phyloP scores from a whole-genome alignment of 2,113 vertebrate genomes.

The Aythya baeri region DNA sequence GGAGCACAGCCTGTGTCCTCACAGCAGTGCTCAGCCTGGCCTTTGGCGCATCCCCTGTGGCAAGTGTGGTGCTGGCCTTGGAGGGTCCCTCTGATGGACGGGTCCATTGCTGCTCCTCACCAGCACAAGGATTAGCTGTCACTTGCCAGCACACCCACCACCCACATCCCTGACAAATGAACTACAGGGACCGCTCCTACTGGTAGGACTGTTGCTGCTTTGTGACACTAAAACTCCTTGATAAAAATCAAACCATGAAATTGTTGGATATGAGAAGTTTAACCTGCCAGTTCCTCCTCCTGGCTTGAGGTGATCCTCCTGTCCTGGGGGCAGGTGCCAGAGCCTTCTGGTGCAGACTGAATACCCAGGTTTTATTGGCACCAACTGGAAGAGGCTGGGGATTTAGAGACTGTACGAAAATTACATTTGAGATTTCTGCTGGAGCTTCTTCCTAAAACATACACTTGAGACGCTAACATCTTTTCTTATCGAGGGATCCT shows the following conservation, averaged over 20 bases:
- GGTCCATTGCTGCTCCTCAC: accelerated
- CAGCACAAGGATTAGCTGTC: not conserved
- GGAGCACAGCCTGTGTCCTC: accelerated
- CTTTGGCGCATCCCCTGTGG: accelerated
- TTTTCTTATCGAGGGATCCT: not conserved
- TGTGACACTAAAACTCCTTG: not conserved
- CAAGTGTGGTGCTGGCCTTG: not conserved
- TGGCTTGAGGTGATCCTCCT: not conserved
- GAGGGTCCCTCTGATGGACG: accelerated
- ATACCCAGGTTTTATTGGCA: not conserved
- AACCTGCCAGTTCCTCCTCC: not conserved
- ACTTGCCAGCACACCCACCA: accelerated
- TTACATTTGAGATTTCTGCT: not conserved
- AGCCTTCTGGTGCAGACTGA: not conserved
- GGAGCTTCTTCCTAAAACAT: not conserved
- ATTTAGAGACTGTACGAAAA: conserved; percentile 3
- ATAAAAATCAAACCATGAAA: not conserved
- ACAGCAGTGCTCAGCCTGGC: not conserved
- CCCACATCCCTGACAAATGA: accelerated
- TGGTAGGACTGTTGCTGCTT: not conserved
- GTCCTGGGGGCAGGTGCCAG: not conserved
- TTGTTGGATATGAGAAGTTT: not conserved
- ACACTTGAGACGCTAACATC: not conserved
- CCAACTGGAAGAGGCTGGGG: not conserved
- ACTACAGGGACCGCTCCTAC: accelerated